A percentile compares a stretch with the other conserved stretches of the same genome.
These are phyloP conservation scores for Pocota personata DNA, from an alignment of 2,888 invertebrate genomes.

Conservation along the genomic window DNA sequence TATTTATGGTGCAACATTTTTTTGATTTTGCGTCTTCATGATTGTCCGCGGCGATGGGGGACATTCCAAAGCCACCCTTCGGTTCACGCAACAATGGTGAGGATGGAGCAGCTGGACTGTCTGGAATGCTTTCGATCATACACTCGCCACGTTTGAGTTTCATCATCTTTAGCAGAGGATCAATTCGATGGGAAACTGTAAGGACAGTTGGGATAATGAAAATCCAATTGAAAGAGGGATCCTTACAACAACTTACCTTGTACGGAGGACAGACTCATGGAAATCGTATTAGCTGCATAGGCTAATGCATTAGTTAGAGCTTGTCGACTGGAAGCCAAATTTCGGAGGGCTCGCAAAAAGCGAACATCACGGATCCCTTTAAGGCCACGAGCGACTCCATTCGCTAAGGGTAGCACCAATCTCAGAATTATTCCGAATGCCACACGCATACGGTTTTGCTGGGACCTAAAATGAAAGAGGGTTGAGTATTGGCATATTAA, in stretches of 20 bases:
- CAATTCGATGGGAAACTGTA: constrained; percentile 81
- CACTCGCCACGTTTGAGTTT: constrained; percentile 80
- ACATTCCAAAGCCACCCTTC: constrained; percentile 34
- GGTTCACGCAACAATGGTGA: constrained; percentile 75
- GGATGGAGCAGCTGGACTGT: constrained; percentile 72
- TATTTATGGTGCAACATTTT: constrained; percentile 80
- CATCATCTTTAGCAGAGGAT: constrained; percentile 80
- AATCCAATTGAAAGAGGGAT: neutral
- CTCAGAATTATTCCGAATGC: constrained; percentile 81
- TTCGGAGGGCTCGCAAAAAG: constrained; percentile 78
- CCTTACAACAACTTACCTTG: constrained; percentile 78
- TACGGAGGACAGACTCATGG: constrained; percentile 81
- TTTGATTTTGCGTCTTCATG: constrained; percentile 75
- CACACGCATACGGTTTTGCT: constrained; percentile 79
- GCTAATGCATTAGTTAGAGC: constrained; percentile 81
- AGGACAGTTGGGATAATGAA: constrained; percentile 20
- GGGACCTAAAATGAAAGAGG: constrained; percentile 75
- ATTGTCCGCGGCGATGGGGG: constrained; percentile 52
- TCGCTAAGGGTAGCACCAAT: constrained; percentile 80
- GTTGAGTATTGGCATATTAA: neutral
- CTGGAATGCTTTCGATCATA: constrained; percentile 79
- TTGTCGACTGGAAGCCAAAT: constrained; percentile 80
- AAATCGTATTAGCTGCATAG: constrained; percentile 82
- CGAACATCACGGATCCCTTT: constrained; percentile 81
- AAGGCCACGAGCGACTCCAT: constrained; percentile 80